Conservation (phyloP, 2,113 vertebrate species). For the Lampris megalopsis region DNA sequence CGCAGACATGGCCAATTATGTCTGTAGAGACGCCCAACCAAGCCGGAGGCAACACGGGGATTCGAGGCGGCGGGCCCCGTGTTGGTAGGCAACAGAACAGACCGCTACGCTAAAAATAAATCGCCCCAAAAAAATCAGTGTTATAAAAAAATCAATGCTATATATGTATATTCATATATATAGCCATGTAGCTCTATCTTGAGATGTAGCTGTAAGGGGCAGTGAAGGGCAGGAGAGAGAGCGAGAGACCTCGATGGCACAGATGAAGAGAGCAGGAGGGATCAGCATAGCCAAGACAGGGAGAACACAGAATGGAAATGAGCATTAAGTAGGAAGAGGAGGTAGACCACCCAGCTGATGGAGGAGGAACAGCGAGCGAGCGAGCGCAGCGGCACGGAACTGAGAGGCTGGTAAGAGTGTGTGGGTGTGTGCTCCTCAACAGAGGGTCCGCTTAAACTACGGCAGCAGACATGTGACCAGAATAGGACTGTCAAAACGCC, state of each 20-base stretch:
- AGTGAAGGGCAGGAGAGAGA: not conserved
- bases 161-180: not conserved
- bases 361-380: slow-evolving; percentile 15
- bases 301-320: not conserved
- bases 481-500: slow-evolving; percentile 67
- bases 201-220: not conserved
- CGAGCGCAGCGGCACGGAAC: slow-evolving; percentile 29
- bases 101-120: too few species aligned
- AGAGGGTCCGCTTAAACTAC: slow-evolving; percentile 75
- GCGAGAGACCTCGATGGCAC: not conserved
- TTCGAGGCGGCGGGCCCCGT: too few species aligned
- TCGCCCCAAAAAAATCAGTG: too few species aligned
- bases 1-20: too few species aligned
- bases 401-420: slow-evolving; percentile 54
- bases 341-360: not conserved
- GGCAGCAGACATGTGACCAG: slow-evolving; percentile 68
- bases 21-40: too few species aligned
- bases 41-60: too few species aligned
- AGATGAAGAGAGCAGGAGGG: slow-evolving; percentile 1
- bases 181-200: not conserved
- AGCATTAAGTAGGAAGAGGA: not conserved
- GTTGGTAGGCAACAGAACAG: too few species aligned
- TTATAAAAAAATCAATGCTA: not conserved
- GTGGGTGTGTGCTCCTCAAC: slow-evolving; percentile 72
- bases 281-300: not conserved